Conservation (phyloP, 2,113 vertebrate species). For the Zosterops pallidus region DNA sequence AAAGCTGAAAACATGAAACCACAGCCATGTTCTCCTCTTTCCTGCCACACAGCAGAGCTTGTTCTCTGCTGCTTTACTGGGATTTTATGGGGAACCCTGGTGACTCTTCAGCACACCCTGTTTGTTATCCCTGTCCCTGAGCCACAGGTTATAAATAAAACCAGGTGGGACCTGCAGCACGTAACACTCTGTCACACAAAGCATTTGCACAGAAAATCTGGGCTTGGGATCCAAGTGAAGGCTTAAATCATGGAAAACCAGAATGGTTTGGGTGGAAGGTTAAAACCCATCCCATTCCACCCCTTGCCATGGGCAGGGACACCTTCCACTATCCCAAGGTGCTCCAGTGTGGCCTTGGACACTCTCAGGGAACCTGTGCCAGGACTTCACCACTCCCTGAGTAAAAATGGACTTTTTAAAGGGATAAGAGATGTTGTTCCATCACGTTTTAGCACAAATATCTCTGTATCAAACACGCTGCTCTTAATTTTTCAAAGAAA, state of each 20-base stretch:
- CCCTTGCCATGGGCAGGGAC: not conserved
- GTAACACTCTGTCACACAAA: not conserved
- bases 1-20: not conserved
- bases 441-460: not conserved
- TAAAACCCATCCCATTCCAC: not conserved
- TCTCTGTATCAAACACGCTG: rapidly evolving
- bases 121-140: not conserved
- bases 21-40: rapidly evolving
- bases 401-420: not conserved
- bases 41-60: not conserved
- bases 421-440: not conserved
- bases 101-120: not conserved
- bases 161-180: not conserved
- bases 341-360: not conserved
- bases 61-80: not conserved
- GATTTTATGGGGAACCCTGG: not conserved
- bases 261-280: not conserved
- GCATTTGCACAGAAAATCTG: not conserved
- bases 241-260: not conserved
- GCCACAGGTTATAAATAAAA: not conserved
- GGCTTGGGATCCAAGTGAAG: not conserved
- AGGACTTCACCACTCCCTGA: not conserved
- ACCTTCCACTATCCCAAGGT: rapidly evolving
- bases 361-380: not conserved
- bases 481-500: not conserved